Base-by-base conservation (phyloP, 92 coral and sea anemone genomes). In the Scolanthus callimorphus region DNA sequence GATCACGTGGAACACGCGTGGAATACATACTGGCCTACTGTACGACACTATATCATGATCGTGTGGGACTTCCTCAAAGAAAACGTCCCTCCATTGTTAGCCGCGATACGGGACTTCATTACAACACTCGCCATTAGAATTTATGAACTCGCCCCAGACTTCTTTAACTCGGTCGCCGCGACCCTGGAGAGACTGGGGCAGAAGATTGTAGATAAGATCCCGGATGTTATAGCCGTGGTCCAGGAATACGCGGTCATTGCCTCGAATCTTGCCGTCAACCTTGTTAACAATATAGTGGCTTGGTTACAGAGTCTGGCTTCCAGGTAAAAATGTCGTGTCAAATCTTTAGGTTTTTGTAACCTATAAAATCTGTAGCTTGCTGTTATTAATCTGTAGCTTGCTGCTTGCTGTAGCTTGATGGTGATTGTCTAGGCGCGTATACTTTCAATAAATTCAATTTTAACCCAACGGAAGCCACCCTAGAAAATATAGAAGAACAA, bases 141-240 rank as follows among this genome's bases (percentile, higher is more conserved):
- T 57, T 94, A 94, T 67, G 91, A 84, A 70, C 69, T 94, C 17
- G 85, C 94, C 19, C 99, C 99, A 28, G 95, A 94, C 49, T 94
- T 94, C 69, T 94, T 89, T 57, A 77, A 85, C 27, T 73, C 76
- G 23, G 60, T 94, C 25, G 88, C 86, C 19, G 84, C 81, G 26
- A 81, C 95, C 71, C 62, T 88, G 20, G 88, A 88, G 19, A 62
- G 65, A 28, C 83, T 94, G 48, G 90, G 86, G 30, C 80, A 88
- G 58, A 79, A 80, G 62, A 74, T 94, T 47, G 72, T 59, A 20
- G 91, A 90, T 67, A 89, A 69, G 75, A 23, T 90, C 17, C 99
- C 99, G 17, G 90, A 89, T 53, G 91, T 94, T 9, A 31, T 94
- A 49, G 96, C 96, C 17, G 89, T 94, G 64, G 73, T 94, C 20